Evolutionary conservation across 2,113 vertebrate genomes (phyloP).

Genomic region (Silurus meridionalis): DNA sequence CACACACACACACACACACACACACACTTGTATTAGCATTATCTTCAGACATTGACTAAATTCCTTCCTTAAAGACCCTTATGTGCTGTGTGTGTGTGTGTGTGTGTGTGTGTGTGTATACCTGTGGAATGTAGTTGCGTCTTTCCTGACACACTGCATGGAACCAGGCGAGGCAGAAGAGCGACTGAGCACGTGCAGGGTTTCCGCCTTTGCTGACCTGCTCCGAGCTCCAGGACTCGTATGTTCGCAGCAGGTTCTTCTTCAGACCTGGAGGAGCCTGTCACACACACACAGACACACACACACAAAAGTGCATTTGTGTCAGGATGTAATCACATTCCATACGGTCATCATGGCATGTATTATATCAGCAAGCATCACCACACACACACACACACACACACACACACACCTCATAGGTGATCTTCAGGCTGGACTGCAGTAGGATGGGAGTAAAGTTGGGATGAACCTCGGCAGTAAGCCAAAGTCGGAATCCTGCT

Average conservation of each 20-base stretch:
- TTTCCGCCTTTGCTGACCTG: constrained; percentile 88
- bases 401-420: constrained; percentile 82
- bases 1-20: constrained; percentile 9
- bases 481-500: constrained; percentile 91
- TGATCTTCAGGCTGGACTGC: constrained; percentile 95
- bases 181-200: constrained; percentile 80
- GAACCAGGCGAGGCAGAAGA: constrained; percentile 98
- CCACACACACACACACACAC: not conserved
- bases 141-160: constrained; percentile 97
- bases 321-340: not conserved
- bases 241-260: constrained; percentile 94
- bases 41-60: constrained; percentile 7
- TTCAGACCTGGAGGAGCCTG: constrained; percentile 96
- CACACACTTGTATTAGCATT: constrained; percentile 24
- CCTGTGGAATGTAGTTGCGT: constrained; percentile 97
- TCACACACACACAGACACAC: constrained; percentile 34
- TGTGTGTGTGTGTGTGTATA: constrained; percentile 55
- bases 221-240: constrained; percentile 93
- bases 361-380: not conserved
- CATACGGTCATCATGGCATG: not conserved
- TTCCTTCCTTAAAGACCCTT: not conserved
- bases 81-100: not conserved
- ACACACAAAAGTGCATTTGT: not conserved
- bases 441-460: constrained; percentile 90
- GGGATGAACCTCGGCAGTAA: constrained; percentile 91